Conservation (phyloP, 2,797 vertebrate genomes). For the Paedocypris micromegethes region DNA sequence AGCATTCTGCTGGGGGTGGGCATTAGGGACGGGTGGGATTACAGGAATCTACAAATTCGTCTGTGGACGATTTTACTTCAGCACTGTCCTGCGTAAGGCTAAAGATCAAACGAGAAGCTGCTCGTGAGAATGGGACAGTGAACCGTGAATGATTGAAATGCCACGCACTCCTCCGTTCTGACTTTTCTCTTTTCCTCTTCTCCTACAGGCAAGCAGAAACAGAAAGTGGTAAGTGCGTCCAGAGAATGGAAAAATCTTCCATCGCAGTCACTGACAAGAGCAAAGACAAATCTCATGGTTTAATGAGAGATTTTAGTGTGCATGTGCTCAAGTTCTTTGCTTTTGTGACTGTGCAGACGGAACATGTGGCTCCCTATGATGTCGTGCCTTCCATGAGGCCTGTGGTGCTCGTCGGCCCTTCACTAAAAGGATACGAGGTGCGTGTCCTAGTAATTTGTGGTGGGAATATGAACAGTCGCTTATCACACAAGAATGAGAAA, state of each 20-base stretch:
- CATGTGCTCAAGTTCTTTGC: no score
- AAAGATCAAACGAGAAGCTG: slow-evolving; percentile 45
- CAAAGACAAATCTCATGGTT: slow-evolving; percentile 16
- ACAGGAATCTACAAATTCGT: slow-evolving; percentile 45
- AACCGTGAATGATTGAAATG: slow-evolving; percentile 30
- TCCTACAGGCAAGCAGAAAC: slow-evolving; percentile 96
- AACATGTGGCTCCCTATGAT: slow-evolving; percentile 90
- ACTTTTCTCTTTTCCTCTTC: slow-evolving; percentile 72
- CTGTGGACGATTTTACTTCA: slow-evolving; percentile 47
- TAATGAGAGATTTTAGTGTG: background rate
- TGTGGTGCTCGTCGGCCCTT: slow-evolving; percentile 92
- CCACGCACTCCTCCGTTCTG: slow-evolving; percentile 50
- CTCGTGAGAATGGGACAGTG: slow-evolving; percentile 45
- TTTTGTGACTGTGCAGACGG: slow-evolving; percentile 68
- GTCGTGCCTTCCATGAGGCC: slow-evolving; percentile 97
- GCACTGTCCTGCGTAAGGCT: slow-evolving; percentile 51
- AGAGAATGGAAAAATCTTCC: slow-evolving; percentile 8
- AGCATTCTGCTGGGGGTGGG: slow-evolving; percentile 46
- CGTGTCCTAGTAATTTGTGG: slow-evolving; percentile 7
- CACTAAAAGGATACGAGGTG: slow-evolving; percentile 96
- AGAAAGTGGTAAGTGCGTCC: slow-evolving; percentile 95
- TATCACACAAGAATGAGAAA: no score
- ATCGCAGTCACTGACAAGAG: slow-evolving; percentile 2
- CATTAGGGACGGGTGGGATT: slow-evolving; percentile 38
- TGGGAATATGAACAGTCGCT: background rate